Evolutionary conservation across 1,140 invertebrate species (phyloP), one percentile per base, ranked within the genome.

Genomic region (Tetramorium alpestre): DNA sequence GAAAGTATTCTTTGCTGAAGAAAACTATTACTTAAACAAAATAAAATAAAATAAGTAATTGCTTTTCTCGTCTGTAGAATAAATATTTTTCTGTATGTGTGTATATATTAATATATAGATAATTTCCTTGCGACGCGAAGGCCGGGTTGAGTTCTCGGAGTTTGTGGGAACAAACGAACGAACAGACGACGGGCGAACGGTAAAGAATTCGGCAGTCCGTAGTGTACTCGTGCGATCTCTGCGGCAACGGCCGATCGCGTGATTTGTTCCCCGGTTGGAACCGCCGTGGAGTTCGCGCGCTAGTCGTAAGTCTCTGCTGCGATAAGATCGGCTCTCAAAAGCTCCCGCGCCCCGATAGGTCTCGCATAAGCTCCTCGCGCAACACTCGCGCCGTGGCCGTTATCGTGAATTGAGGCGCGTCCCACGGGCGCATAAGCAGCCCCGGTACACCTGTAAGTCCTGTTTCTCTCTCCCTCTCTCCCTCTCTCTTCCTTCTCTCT

Each of bases 381-480:
- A 76, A 25, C 77, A 25, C 56, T 69, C 62, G 88, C 64, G 38
- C 64, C 47, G 65, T 60, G 67, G 89, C 89, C 88, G 90, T 93
- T 93, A 93, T 93, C 92, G 91, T 90, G 91, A 93, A 93, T 93
- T 93, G 91, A 93, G 84, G 80, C 88, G 89, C 86, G 88, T 93
- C 91, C 85, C 85, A 77, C 67, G 75, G 84, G 62, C 84, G 88
- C 87, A 89, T 90, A 89, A 89, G 91, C 89, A 89, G 87, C 73
- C 88, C 87, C 47, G 84, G 62, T 93, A 94, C 93, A 94, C 94
- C 93, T 94, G 94, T 94, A 94, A 94, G 89, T 92, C 51, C 90
- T 92, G 69, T 87, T 70, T 70, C 78, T 88, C 58, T 72, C 85
- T 86, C 69, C 82, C 87, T 84, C 56, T 51, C 33, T 70, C 78